A percentile compares a stretch with the other conserved stretches of the same genome.
Conservation (phyloP, 2,888 invertebrate genomes). For the Amiota minor region DNA sequence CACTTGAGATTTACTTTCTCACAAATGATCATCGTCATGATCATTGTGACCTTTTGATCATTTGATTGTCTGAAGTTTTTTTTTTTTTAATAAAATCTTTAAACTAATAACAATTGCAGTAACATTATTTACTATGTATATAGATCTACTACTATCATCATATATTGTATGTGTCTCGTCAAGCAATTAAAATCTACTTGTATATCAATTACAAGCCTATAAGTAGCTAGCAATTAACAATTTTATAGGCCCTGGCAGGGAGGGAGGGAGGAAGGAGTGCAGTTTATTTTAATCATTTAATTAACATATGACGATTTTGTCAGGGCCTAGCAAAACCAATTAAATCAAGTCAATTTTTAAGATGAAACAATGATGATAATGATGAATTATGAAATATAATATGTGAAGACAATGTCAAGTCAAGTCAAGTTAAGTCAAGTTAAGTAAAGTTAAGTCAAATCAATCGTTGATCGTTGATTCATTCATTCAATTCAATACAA, state of each 20-base stretch:
- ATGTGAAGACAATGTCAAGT: no score
- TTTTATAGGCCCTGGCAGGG: not conserved
- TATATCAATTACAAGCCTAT: slow-evolving; percentile 20
- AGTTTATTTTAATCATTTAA: not conserved
- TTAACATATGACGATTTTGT: not conserved
- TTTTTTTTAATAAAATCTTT: not conserved
- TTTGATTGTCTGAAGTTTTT: no score
- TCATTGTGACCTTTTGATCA: no score
- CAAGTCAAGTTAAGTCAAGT: not conserved
- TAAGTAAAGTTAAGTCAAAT: not conserved
- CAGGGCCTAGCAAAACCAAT: not conserved
- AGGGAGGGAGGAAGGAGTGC: no score
- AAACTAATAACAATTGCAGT: not conserved
- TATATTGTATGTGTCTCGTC: not conserved
- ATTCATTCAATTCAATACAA: slow-evolving; percentile 3
- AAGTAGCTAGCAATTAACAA: slow-evolving; percentile 20
- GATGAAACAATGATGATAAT: no score
- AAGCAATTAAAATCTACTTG: slow-evolving; percentile 26
- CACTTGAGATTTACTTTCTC: no score
- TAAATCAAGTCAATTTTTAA: not conserved
- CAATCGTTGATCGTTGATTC: not conserved
- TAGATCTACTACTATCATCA: not conserved
- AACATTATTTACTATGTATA: not conserved
- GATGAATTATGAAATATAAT: no score
- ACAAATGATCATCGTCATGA: no score